Evolutionary conservation across 2,113 vertebrate genomes (phyloP).

Genomic region (Scortum barcoo): DNA sequence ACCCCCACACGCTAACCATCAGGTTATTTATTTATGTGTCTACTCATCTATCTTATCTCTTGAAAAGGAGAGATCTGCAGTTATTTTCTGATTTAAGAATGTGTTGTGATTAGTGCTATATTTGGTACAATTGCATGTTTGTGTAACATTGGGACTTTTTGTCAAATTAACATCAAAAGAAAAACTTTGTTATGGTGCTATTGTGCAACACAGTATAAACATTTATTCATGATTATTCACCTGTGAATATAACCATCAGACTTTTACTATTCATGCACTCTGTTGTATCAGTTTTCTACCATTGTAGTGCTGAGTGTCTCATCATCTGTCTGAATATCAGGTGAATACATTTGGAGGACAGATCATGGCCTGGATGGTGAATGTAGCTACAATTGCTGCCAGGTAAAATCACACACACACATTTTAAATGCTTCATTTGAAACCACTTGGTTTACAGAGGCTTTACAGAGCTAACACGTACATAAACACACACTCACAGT

Average conservation of each 20-base stretch:
- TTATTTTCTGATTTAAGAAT: not conserved
- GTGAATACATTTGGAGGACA: constrained; percentile 95
- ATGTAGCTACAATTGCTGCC: constrained; percentile 94
- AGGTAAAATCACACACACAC: constrained; percentile 83
- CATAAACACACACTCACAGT: not conserved
- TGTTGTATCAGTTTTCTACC: not conserved
- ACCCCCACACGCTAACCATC: constrained; percentile 95
- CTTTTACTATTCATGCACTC: not conserved
- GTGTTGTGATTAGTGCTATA: not conserved
- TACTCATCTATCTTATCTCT: not conserved
- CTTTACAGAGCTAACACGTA: not conserved
- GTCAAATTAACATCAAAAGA: not conserved
- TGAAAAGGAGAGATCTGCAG: not conserved
- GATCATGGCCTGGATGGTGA: constrained; percentile 99
- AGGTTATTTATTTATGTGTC: constrained; percentile 75
- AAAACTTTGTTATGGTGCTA: not conserved
- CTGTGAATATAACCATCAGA: not conserved
- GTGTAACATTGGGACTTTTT: not conserved
- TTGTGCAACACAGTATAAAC: not conserved
- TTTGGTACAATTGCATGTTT: not conserved
- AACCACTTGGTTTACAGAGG: not conserved
- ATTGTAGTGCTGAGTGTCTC: not conserved
- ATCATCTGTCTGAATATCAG: constrained; percentile 78
- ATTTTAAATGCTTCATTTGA: not conserved
- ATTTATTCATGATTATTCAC: not conserved